Base-by-base conservation (phyloP, 2,113 vertebrate genomes). In the Oncorhynchus mykiss region DNA sequence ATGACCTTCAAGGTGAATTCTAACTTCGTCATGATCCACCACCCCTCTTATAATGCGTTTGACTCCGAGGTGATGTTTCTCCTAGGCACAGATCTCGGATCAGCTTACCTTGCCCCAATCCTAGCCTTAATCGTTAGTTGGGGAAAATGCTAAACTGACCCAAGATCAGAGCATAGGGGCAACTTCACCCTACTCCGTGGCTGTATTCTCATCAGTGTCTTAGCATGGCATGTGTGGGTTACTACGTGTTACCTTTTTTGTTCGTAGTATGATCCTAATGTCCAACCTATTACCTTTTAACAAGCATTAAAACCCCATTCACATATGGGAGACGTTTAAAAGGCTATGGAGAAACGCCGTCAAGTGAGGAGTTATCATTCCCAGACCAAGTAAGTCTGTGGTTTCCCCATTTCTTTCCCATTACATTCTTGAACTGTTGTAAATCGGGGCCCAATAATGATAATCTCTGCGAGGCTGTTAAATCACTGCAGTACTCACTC, bases 1-100 rank as follows among this genome's bases (percentile, higher is more conserved):
- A 86, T 78, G 81, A 87, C 67, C 5, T 88, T 78, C 87, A 90
- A 93, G 92, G 68, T 70, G 68, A 70, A 24, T 39, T 22, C 34
- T 24, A 13, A 48, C 3, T 11, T 24, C 60, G 65, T 45, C 74
- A 67, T 18, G 72, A 34, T 82, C 29, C 73, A 14, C 31, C 78
- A 73, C 14, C 64, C 60, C 20, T 45, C 70, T 27, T 27, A 3
- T 87, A 69, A n/a, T 83, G 25, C 34, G 64, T 45, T 45, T 66
- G 3, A 3, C 51, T 54, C 1, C 5, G 51, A 54, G 51, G 16
- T 54, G 51, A 54, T 48, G 72, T 45, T 45, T 45, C 39, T 45
- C 39, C 39, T 45, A 45, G 39, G 39, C 9, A 45, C 39, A 12
- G 39, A 45, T 45, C 39, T 45, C 0, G 39, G 39, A 45, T 45